A percentile compares a stretch with the other conserved stretches of the same genome.
Evolutionary conservation across 2,888 invertebrate species (phyloP).

Genomic region (Lathronympha strigana): DNA sequence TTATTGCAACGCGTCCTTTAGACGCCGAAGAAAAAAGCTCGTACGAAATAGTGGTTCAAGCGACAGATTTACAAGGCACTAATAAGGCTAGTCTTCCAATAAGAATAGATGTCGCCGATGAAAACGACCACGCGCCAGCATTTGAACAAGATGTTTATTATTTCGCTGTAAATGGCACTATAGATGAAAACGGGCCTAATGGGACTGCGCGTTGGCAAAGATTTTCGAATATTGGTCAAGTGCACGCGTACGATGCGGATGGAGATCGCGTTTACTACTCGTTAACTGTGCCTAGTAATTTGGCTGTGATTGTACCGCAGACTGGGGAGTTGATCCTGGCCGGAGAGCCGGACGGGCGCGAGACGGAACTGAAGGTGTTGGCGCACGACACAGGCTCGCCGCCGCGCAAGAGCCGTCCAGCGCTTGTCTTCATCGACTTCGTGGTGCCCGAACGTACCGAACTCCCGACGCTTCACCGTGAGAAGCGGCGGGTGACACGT

Average conservation of each 20-base stretch:
- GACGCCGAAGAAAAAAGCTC: conserved; percentile 90
- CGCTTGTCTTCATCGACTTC: conserved; percentile 91
- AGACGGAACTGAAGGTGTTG: conserved; percentile 89
- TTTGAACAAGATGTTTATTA: conserved; percentile 91
- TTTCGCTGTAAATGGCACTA: conserved; percentile 88
- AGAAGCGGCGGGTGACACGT: conserved; percentile 92
- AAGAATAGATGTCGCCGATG: conserved; percentile 90
- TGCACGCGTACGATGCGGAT: conserved; percentile 94
- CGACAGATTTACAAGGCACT: conserved; percentile 90
- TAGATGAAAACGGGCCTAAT: conserved; percentile 84
- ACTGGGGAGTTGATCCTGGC: conserved; percentile 95
- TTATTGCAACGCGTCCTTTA: conserved; percentile 90
- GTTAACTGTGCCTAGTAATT: conserved; percentile 90
- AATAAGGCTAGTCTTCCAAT: conserved; percentile 93
- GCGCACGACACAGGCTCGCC: conserved; percentile 93
- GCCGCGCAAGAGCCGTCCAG: conserved; percentile 88
- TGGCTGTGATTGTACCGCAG: conserved; percentile 95
- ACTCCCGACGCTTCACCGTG: conserved; percentile 86
- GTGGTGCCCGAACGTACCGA: conserved; percentile 84
- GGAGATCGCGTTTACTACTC: conserved; percentile 96
- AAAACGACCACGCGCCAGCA: conserved; percentile 96
- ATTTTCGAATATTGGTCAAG: conserved; percentile 92
- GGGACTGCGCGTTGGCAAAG: conserved; percentile 88
- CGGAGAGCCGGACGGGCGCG: conserved; percentile 89
- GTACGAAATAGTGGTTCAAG: conserved; percentile 91